phyloP scores from a whole-genome alignment of 1,140 invertebrate genomes.

The Macrocentrus cingulum region DNA sequence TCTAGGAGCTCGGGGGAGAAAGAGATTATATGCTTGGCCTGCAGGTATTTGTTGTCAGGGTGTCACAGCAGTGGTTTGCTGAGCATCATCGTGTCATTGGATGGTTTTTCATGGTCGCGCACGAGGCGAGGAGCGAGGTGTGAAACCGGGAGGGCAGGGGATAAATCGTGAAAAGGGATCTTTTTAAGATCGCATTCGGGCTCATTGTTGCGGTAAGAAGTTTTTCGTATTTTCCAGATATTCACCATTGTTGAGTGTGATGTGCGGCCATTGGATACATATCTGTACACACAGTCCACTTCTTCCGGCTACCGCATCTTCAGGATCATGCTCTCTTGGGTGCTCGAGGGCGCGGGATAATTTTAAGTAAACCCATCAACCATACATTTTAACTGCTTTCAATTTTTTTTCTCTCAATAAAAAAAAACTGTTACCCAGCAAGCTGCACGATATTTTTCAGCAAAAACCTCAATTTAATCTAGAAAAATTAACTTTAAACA shows the following conservation, averaged over 20 bases:
- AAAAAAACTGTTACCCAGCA: too few species aligned
- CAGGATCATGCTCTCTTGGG: slow-evolving; percentile 43
- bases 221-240: slow-evolving; percentile 41
- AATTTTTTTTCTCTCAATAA: too few species aligned
- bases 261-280: not conserved
- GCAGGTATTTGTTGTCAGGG: slow-evolving; percentile 46
- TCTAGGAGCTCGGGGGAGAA: slow-evolving; percentile 30
- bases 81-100: too few species aligned
- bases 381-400: not conserved
- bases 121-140: slow-evolving; percentile 44
- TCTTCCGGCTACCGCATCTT: slow-evolving; percentile 30
- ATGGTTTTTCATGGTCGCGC: too few species aligned
- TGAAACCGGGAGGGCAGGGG: slow-evolving; percentile 48
- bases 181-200: slow-evolving; percentile 50
- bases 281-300: slow-evolving; percentile 2
- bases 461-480: too few species aligned
- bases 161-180: slow-evolving; percentile 29
- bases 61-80: too few species aligned
- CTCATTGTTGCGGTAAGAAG: slow-evolving; percentile 56
- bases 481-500: too few species aligned
- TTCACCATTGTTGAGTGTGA: slow-evolving; percentile 14
- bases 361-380: slow-evolving; percentile 5
- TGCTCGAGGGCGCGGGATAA: slow-evolving; percentile 40
- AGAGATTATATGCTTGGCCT: slow-evolving; percentile 46
- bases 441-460: too few species aligned